These are phyloP conservation scores for Diloba caeruleocephala DNA, from an alignment of 2,888 invertebrate genomes.

Conservation along the genomic window DNA sequence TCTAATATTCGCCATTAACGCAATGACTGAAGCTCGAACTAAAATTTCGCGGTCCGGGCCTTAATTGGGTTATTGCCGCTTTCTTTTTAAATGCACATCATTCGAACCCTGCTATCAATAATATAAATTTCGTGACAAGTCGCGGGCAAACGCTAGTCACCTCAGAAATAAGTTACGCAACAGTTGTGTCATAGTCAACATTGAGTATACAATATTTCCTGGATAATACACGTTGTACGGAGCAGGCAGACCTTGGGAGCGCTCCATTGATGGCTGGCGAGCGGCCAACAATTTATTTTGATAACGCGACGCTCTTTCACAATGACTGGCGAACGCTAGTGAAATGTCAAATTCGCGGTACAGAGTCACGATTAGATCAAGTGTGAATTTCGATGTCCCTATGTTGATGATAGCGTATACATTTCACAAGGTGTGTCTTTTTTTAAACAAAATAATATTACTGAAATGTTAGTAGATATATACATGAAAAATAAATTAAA, in stretches of 20 bases:
- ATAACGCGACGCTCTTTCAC: slow-evolving; percentile 62
- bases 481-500: too few relatives aligned
- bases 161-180: slow-evolving; percentile 15
- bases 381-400: neutral
- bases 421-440: too few relatives aligned
- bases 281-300: slow-evolving; percentile 65
- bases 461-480: too few relatives aligned
- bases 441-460: too few relatives aligned
- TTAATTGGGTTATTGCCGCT: too few relatives aligned
- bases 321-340: slow-evolving; percentile 40
- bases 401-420: too few relatives aligned
- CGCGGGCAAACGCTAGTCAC: neutral
- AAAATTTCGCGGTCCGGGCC: too few relatives aligned
- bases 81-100: too few relatives aligned
- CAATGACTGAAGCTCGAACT: too few relatives aligned
- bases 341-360: slow-evolving; percentile 47
- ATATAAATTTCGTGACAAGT: neutral
- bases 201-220: slow-evolving; percentile 35
- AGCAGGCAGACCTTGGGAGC: slow-evolving; percentile 58
- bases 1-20: too few relatives aligned
- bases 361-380: slow-evolving; percentile 31
- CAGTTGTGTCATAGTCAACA: slow-evolving; percentile 16
- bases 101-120: neutral
- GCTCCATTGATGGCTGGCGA: slow-evolving; percentile 60
- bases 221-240: slow-evolving; percentile 18